These are phyloP conservation scores for Sinocyclocheilus rhinocerous DNA, from an alignment of 2,113 vertebrate species.

Conservation along the genomic window DNA sequence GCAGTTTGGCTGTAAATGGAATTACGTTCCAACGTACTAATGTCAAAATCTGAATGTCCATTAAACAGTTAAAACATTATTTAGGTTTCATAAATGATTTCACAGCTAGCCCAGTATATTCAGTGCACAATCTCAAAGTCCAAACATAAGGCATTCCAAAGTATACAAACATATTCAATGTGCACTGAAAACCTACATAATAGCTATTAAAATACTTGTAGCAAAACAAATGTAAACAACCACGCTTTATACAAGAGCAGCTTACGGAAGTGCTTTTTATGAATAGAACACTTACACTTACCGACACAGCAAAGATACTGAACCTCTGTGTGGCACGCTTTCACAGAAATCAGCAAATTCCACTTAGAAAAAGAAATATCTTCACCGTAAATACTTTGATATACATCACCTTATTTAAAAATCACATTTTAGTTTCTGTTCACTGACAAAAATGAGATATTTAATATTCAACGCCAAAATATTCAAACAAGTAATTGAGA, in stretches of 20 bases:
- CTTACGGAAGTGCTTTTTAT: conserved; percentile 72
- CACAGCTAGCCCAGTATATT: conserved; percentile 13
- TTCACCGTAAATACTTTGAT: conserved; percentile 10
- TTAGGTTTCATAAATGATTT: conserved; percentile 16
- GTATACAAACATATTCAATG: conserved; percentile 71
- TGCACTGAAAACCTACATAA: conserved; percentile 84
- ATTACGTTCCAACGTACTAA: not conserved
- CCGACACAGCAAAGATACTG: conserved; percentile 27
- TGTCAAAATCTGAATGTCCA: not conserved
- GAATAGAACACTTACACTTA: conserved; percentile 58
- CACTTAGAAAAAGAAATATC: conserved; percentile 19
- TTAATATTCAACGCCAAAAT: conserved; percentile 32
- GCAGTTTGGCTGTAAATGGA: conserved; percentile 2
- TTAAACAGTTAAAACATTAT: conserved; percentile 15
- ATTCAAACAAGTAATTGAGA: conserved; percentile 7
- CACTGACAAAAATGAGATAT: not conserved
- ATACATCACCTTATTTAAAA: conserved; percentile 1
- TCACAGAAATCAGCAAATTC: conserved; percentile 43
- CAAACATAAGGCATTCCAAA: conserved; percentile 42
- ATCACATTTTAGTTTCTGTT: not conserved
- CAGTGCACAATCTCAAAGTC: conserved; percentile 34
- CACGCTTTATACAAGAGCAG: conserved; percentile 87
- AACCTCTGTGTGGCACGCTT: conserved; percentile 27
- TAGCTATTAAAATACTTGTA: conserved; percentile 81
- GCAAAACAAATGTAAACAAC: conserved; percentile 89